Conservation (phyloP, 2,888 invertebrate genomes). For the Julus scanicus region DNA sequence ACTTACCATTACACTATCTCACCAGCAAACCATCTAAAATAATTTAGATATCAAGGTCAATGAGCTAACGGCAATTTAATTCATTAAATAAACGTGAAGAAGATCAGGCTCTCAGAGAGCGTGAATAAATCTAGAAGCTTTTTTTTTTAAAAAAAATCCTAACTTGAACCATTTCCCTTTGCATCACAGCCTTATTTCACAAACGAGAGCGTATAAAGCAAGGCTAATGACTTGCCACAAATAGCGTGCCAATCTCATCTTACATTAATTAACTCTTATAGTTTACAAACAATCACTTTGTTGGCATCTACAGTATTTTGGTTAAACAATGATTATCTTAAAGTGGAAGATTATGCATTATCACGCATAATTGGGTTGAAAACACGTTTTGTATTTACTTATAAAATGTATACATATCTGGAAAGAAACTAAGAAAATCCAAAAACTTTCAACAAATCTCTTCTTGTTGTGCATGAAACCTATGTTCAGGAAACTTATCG, state of each 20-base stretch:
- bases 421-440: no score
- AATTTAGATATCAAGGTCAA: background rate
- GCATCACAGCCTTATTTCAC: background rate
- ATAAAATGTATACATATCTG: background rate
- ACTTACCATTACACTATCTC: background rate
- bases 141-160: background rate
- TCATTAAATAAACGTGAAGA: background rate
- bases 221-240: background rate
- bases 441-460: no score
- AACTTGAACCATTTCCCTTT: background rate
- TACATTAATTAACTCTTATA: background rate
- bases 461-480: no score
- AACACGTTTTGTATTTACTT: no score
- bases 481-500: no score
- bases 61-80: slow-evolving; percentile 5
- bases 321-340: background rate
- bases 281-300: background rate
- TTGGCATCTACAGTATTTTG: background rate
- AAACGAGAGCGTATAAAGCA: background rate
- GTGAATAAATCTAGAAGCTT: background rate
- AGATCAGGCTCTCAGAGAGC: background rate
- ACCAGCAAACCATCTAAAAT: background rate
- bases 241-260: background rate
- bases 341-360: background rate
- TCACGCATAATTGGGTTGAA: no score